Base-by-base conservation (phyloP, 2,113 vertebrate species). In the Fulica atra region DNA sequence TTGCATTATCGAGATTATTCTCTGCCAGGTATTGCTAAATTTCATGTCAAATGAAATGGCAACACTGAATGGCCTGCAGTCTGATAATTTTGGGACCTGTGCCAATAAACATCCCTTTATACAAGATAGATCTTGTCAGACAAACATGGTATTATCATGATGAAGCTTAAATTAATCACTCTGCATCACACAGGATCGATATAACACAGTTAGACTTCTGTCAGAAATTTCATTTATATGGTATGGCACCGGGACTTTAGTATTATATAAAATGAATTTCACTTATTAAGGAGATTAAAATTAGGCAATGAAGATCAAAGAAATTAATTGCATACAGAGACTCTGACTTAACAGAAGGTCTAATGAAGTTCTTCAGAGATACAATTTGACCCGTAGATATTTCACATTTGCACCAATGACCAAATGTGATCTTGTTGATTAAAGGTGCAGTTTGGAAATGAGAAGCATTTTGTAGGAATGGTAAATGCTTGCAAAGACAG, bases 211-310 rank as follows among this genome's bases (percentile, higher is more conserved):
- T 46, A 90, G 80, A 88, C 46, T 88, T 90, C 59, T 83, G 51
- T 63, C 86, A 93, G 90, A 90, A 78, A 83, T 70, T 80, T 73
- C 71, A 88, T 70, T 94, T 83, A 83, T 61, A 88, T 35, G 5
- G 17, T 70, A 54, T 0, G 7, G 31, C 51, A 59, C 36, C 83
- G 56, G 64, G 76, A 94, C 83, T 90, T 86, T 66, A 86, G 68
- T 77, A 74, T 56, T 63, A 73, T 14, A 90, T 31, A 65, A 92
- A 90, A 88, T 57, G 3, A 86, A 88, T 83, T 92, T 77, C 19
- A 86, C 60, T 77, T 90, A 93, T 70, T 93, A 86, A 92, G 59
- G 19, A 85, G 56, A 95, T 94, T 92, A 92, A 92, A 80, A 92
- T 59, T 54, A 88, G 31, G 40, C 54, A 95, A 70, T 53, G 56